These are phyloP conservation scores for Ataeniobius toweri DNA, from an alignment of 2,797 vertebrate species.

Conservation along the genomic window DNA sequence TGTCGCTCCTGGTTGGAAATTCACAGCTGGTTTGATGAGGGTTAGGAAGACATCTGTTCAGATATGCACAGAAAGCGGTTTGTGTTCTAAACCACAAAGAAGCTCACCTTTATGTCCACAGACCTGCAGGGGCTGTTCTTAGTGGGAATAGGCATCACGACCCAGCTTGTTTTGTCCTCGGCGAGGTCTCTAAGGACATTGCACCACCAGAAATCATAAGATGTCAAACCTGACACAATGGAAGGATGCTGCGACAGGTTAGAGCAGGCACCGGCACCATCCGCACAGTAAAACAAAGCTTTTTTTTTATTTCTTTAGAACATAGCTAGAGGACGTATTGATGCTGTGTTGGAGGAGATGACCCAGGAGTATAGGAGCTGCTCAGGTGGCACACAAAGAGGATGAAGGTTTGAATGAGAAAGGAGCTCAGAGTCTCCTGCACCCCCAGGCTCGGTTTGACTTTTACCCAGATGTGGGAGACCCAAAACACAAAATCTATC, in stretches of 20 bases:
- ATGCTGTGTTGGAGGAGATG: slow-evolving; percentile 19
- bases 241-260: background rate
- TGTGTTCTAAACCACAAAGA: background rate
- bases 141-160: slow-evolving; percentile 5
- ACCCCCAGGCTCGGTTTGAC: slow-evolving; percentile 40
- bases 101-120: background rate
- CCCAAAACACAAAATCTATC: slow-evolving; percentile 6
- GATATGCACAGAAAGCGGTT: background rate
- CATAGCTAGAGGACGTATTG: slow-evolving; percentile 14
- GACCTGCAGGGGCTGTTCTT: slow-evolving; percentile 2
- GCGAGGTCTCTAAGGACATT: background rate
- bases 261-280: background rate
- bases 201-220: slow-evolving; percentile 23
- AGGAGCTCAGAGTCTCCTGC: slow-evolving; percentile 19
- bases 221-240: slow-evolving; percentile 2
- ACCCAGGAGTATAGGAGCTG: slow-evolving; percentile 16
- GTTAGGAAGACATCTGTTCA: slow-evolving; percentile 4
- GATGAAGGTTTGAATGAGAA: slow-evolving; percentile 11
- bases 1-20: slow-evolving; percentile 5
- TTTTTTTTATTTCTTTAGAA: slow-evolving; percentile 11
- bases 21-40: slow-evolving; percentile 8
- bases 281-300: slow-evolving; percentile 1
- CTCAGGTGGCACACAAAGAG: slow-evolving; percentile 16
- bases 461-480: slow-evolving; percentile 25
- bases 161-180: slow-evolving; percentile 1